These are phyloP conservation scores for Pantala flavescens DNA, from an alignment of 1,140 invertebrate genomes.

Conservation along the genomic window DNA sequence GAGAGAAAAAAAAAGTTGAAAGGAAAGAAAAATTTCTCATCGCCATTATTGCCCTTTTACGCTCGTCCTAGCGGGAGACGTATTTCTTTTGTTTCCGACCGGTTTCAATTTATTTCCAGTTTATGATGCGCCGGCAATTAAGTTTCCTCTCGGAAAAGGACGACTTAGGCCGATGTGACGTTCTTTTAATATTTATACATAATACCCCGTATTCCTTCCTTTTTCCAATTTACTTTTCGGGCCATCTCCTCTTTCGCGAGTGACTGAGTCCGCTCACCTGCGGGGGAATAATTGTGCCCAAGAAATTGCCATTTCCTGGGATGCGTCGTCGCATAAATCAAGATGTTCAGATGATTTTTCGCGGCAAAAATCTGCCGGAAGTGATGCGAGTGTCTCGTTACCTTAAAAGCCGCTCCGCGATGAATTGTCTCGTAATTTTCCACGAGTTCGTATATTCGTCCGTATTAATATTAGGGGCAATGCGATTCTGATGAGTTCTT, in stretches of 20 bases:
- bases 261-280: no score
- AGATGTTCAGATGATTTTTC: no score
- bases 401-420: no score
- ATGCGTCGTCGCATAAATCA: no score
- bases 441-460: no score
- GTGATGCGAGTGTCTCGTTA: no score
- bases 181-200: neutral
- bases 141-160: neutral
- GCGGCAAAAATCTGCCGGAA: no score
- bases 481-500: no score
- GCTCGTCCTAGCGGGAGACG: neutral
- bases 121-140: neutral
- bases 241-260: neutral
- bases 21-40: neutral
- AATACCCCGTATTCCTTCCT: neutral
- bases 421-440: no score
- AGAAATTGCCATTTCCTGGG: no score
- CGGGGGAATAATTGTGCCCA: no score
- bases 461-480: no score
- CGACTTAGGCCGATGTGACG: neutral
- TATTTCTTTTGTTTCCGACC: neutral
- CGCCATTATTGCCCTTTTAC: neutral
- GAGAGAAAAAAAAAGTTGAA: neutral
- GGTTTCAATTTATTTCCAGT: neutral
- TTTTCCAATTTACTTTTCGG: neutral